Percentiles rank a stretch among this genome's conserved stretches.
Conservation (phyloP, 2,888 invertebrate species). For the Tigriopus californicus region DNA sequence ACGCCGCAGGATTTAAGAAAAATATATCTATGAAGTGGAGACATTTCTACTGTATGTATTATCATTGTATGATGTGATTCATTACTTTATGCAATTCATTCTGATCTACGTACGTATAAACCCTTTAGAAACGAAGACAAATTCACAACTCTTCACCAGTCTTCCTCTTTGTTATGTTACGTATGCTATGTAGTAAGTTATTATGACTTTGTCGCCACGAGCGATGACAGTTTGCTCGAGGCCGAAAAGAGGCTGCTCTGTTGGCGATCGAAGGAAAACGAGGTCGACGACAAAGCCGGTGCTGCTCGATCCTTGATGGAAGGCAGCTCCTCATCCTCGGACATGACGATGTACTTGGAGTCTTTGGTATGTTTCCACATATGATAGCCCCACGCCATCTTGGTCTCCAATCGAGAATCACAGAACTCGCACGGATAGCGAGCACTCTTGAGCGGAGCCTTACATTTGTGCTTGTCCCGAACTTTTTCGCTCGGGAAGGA, state of each 20-base stretch:
- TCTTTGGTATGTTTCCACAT: conserved; percentile 17
- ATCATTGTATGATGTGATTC: not conserved
- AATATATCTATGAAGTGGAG: conserved; percentile 74
- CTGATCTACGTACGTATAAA: too few relatives aligned
- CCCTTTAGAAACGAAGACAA: too few relatives aligned
- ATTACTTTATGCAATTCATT: not conserved
- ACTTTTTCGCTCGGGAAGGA: not conserved
- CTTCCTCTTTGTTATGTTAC: too few relatives aligned
- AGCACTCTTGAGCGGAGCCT: not conserved
- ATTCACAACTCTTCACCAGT: too few relatives aligned
- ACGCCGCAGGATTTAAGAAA: conserved; percentile 64
- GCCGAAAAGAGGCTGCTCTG: too few relatives aligned
- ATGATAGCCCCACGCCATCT: conserved; percentile 16
- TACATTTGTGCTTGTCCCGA: not conserved
- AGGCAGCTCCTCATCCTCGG: conserved; percentile 6
- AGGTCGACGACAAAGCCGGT: too few relatives aligned
- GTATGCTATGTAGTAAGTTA: too few relatives aligned
- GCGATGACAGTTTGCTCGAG: too few relatives aligned
- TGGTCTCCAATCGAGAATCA: not conserved
- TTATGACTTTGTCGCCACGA: too few relatives aligned
- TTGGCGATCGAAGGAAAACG: too few relatives aligned
- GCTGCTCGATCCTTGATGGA: too few relatives aligned
- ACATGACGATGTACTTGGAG: conserved; percentile 4
- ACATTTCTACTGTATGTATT: too few relatives aligned
- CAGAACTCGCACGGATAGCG: conserved; percentile 9